Evolutionary conservation across 2,797 vertebrate genomes (phyloP).

Genomic region (Nannoperca australis): DNA sequence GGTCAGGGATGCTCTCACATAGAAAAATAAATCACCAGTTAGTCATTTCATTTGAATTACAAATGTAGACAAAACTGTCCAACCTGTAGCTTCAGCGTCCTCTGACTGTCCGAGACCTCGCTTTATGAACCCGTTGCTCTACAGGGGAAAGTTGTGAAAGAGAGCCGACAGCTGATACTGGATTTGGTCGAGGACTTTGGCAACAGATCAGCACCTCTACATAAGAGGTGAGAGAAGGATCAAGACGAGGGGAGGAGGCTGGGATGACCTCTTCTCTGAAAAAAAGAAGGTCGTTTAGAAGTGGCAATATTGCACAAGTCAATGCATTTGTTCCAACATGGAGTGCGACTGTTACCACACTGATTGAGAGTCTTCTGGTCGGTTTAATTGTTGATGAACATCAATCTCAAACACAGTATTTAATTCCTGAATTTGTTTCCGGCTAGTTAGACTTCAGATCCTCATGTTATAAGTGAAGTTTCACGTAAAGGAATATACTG

Average conservation of each 20-base stretch:
- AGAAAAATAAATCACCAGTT: background rate
- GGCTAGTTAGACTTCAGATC: background rate
- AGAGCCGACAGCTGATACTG: background rate
- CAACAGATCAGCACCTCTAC: background rate
- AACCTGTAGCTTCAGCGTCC: background rate
- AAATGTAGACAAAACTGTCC: background rate
- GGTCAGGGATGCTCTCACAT: background rate
- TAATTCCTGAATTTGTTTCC: background rate
- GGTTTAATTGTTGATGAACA: background rate
- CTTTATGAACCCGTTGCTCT: background rate
- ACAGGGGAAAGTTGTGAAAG: conserved; percentile 36
- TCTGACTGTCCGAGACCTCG: background rate
- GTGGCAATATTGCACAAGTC: background rate
- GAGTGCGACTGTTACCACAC: background rate
- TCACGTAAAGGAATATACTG: background rate
- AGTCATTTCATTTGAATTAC: background rate
- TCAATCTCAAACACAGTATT: background rate
- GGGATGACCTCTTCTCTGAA: background rate
- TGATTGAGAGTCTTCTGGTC: background rate
- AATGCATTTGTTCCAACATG: background rate
- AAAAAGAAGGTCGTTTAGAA: background rate
- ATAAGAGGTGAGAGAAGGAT: conserved; percentile 22
- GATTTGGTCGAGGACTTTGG: conserved; percentile 39
- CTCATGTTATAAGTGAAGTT: background rate
- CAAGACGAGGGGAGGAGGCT: background rate